Percentiles rank a stretch among this genome's conserved stretches.
These are phyloP conservation scores for Odontesthes bonariensis DNA, from an alignment of 2,113 vertebrate species.

Conservation along the genomic window DNA sequence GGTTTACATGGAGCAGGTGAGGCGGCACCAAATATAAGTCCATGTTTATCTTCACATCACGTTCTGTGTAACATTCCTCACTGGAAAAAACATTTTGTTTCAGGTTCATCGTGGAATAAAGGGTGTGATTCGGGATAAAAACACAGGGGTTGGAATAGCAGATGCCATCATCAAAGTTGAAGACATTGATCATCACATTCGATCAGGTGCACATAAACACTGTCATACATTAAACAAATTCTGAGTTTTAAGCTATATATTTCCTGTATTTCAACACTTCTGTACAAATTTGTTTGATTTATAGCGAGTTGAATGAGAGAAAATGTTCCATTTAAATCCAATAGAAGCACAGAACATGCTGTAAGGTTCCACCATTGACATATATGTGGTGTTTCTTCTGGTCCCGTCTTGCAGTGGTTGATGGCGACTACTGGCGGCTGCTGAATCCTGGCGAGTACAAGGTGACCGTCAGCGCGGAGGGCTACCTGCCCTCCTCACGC, in stretches of 20 bases:
- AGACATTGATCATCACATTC: slow-evolving; percentile 89
- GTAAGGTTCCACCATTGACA: no score
- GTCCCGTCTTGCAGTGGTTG: slow-evolving; percentile 71
- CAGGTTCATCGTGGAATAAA: slow-evolving; percentile 94
- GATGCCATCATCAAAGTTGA: slow-evolving; percentile 90
- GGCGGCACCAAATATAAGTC: background rate
- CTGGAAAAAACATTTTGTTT: background rate
- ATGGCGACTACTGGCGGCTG: slow-evolving; percentile 94
- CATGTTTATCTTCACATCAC: no score
- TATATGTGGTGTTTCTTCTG: background rate
- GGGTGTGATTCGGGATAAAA: slow-evolving; percentile 89
- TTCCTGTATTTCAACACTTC: no score
- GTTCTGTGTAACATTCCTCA: no score
- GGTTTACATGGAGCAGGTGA: slow-evolving; percentile 95
- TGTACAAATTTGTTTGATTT: no score
- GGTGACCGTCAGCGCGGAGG: slow-evolving; percentile 85
- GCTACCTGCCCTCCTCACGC: slow-evolving; percentile 85
- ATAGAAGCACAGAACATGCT: background rate
- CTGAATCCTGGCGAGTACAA: slow-evolving; percentile 94
- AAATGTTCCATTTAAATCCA: no score
- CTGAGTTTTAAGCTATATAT: no score
- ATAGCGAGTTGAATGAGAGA: no score
- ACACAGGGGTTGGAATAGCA: slow-evolving; percentile 87
- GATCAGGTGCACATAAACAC: slow-evolving; percentile 84
- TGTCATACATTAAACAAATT: no score